phyloP scores from a whole-genome alignment of 2,797 vertebrate species.

The Rachycentron canadum region DNA sequence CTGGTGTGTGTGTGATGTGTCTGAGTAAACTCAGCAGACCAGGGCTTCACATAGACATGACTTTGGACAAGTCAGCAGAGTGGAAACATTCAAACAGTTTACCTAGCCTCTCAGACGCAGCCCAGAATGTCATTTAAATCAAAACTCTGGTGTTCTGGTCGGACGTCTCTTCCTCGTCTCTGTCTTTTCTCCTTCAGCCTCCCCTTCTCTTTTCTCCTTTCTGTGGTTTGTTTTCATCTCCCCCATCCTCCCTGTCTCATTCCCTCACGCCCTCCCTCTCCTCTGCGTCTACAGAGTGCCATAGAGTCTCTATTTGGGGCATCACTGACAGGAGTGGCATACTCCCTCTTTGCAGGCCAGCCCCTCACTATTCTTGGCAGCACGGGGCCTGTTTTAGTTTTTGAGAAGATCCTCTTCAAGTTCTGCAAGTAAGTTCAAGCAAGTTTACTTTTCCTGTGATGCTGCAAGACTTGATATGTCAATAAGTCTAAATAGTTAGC shows the following conservation, averaged over 20 bases:
- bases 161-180: constrained; percentile 55
- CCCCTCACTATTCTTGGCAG: constrained; percentile 98
- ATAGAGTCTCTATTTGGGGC: constrained; percentile 98
- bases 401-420: constrained; percentile 99
- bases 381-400: constrained; percentile 97
- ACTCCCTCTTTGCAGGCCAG: constrained; percentile 96
- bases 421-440: constrained; percentile 84
- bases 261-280: constrained; percentile 72
- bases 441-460: neutral
- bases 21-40: constrained; percentile 64
- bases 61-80: constrained; percentile 54
- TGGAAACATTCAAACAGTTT: constrained; percentile 61
- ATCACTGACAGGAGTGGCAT: constrained; percentile 96
- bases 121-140: constrained; percentile 56
- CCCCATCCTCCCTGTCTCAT: constrained; percentile 51
- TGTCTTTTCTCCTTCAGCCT: constrained; percentile 61
- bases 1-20: constrained; percentile 72
- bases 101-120: constrained; percentile 39
- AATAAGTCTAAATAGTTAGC: neutral
- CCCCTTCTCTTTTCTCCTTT: constrained; percentile 75
- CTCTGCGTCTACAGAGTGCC: constrained; percentile 90
- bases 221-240: constrained; percentile 43
- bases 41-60: constrained; percentile 46
- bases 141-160: constrained; percentile 58
- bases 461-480: neutral